These are phyloP conservation scores for Tapirus indicus DNA, from an alignment of 2,797 vertebrate genomes.

Conservation along the genomic window DNA sequence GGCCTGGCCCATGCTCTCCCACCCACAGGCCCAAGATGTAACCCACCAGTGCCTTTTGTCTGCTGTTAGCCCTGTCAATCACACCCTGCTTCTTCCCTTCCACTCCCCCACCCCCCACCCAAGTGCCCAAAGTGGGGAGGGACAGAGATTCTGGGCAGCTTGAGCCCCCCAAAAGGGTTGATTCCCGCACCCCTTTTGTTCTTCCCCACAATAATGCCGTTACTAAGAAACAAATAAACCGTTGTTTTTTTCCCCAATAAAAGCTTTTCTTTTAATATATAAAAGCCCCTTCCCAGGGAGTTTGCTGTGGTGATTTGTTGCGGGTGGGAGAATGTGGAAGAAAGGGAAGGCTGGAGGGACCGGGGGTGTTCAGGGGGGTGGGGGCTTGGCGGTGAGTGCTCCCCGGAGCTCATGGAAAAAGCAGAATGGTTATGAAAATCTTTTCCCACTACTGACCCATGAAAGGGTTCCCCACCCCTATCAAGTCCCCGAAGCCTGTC, in stretches of 20 bases:
- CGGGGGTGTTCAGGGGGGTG: neutral
- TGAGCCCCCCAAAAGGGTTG: neutral
- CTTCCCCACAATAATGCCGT: conserved; percentile 29
- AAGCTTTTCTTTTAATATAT: conserved; percentile 85
- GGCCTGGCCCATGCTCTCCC: conserved; percentile 6
- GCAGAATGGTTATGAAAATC: neutral
- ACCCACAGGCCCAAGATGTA: conserved; percentile 36
- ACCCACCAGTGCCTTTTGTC: conserved; percentile 86
- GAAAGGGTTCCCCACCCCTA: neutral
- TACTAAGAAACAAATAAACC: conserved; percentile 71
- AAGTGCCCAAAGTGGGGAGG: neutral
- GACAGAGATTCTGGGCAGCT: neutral
- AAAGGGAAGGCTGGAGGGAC: neutral
- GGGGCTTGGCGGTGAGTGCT: neutral
- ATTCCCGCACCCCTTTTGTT: neutral
- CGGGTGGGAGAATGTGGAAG: neutral
- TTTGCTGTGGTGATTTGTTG: conserved; percentile 66
- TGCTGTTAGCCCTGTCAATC: conserved; percentile 86
- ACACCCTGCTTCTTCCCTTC: neutral
- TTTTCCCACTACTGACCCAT: neutral
- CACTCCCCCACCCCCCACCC: neutral
- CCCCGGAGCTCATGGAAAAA: conserved; percentile 51
- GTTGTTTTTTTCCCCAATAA: conserved; percentile 87
- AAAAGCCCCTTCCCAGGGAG: conserved; percentile 51
- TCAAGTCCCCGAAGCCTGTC: neutral